Evolutionary conservation across 2,797 vertebrate species (phyloP), one percentile per base, ranked within the genome.

Genomic region (Acipenser ruthenus): DNA sequence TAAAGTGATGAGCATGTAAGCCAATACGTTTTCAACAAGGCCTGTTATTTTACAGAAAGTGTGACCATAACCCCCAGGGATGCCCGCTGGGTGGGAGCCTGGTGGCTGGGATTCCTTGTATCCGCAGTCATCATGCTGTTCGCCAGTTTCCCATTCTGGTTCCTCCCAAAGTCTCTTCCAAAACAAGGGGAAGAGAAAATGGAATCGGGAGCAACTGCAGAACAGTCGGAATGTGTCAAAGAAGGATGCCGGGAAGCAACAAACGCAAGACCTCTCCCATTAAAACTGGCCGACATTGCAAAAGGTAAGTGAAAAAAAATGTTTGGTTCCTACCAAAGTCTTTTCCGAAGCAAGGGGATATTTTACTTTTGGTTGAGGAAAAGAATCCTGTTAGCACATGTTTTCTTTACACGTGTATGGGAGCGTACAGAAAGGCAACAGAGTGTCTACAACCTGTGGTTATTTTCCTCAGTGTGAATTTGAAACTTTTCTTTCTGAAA

Each of bases 101-200:
- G 93, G 93, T 94, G 93, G 92, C 65, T 94, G 70, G 93, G 93
- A 23, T 92, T 93, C 77, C 65, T 94, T 61, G 78, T 93, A 63
- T 89, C 90, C 18, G 86, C 91, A 0, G 79, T 49, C 65, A 71
- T 92, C 49, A 78, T 87, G 62, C 64, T 93, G 49, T n/a, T 92
- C 52, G 83, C 91, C 18, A 84, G 86, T 69, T 70, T 94, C 52
- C 91, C 93, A 4, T 93, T 95, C 78, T 93, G 86, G 82, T 93
- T 93, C 73, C 67, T 84, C 62, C 80, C 81, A 6, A 82, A 78
- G 71, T 76, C 50, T 0, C 70, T 78, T 52, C 71, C 71, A 37
- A 79, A 68, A 62, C 68, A 77, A 72, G 73, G 71, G 53, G 8
- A 50, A 63, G 50, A 67, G 23, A 64, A 64, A 50, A 47, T 64